Evolutionary conservation across 2,888 invertebrate species (phyloP).

Genomic region (Autographa gamma): DNA sequence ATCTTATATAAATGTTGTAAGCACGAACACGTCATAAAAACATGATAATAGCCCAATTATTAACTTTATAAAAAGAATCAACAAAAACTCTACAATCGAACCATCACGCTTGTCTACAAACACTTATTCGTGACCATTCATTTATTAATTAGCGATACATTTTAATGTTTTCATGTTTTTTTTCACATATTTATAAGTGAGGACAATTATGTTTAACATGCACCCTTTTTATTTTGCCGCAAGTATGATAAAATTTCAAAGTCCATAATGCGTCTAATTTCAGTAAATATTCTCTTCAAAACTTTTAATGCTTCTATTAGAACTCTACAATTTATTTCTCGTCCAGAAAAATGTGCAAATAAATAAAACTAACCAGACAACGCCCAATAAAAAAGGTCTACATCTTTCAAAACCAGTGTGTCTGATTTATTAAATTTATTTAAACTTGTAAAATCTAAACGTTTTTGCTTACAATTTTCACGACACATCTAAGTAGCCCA

Average conservation of each 20-base stretch:
- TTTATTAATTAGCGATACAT: conserved; percentile 43
- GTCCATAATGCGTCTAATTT: neutral
- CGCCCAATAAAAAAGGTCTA: no score
- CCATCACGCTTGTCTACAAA: conserved; percentile 18
- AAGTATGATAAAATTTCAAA: neutral
- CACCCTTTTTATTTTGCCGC: neutral
- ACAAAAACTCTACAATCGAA: conserved; percentile 28
- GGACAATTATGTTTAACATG: neutral
- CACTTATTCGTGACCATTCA: conserved; percentile 42
- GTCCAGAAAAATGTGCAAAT: no score
- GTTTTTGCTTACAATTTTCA: neutral
- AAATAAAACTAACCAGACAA: no score
- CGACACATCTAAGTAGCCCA: conserved; percentile 18
- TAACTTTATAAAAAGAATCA: conserved; percentile 21
- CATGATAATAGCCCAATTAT: conserved; percentile 28
- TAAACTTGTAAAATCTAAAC: no score
- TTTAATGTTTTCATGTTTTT: conserved; percentile 48
- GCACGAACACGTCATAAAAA: conserved; percentile 41
- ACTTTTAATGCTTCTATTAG: no score
- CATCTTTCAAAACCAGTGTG: no score
- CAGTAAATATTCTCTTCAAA: no score
- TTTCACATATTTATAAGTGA: conserved; percentile 21
- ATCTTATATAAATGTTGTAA: conserved; percentile 32
- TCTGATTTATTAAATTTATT: no score
- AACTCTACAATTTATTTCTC: no score